Evolutionary conservation across 2,888 invertebrate genomes (phyloP), one percentile per base, ranked within the genome.

Genomic region (Arrhopalites spinosus): DNA sequence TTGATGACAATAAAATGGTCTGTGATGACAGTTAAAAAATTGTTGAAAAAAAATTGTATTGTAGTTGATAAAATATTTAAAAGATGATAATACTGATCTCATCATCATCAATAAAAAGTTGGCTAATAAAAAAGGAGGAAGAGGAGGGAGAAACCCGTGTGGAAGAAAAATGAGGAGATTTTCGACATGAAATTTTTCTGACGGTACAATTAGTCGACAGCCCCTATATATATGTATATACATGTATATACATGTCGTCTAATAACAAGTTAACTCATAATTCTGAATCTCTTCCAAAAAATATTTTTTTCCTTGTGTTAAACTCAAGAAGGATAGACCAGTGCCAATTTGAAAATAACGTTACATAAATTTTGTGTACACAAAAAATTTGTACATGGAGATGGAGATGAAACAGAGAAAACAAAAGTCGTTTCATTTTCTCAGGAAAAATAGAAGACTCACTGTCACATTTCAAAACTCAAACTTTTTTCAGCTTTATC

Each of bases 191-290:
- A n/a, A n/a, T n/a, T n/a, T n/a, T 36, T 69, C 53, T 69, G 50
- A 69, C 53, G 50, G 56, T 73, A 50, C 73, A 73, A 73, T 73
- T 73, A 73, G 73, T 73, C 73, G 47, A 63, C n/a, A n/a, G n/a
- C n/a, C n/a, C n/a, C n/a, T n/a, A n/a, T n/a, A n/a, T n/a, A n/a
- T n/a, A n/a, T n/a, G n/a, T n/a, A n/a, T n/a, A n/a, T n/a, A n/a
- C n/a, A n/a, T n/a, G n/a, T n/a, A n/a, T n/a, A n/a, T n/a, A n/a
- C 73, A 63, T 47, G 27, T 73, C 63, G 47, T 73, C 63, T 59
- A 45, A 50, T 50, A 63, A 64, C 73, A 73, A 61, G 47, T 73
- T 47, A 29, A 20, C 64, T 73, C 63, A 73, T 73, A 73, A 63
- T 73, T 73, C 73, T 73, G 73, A 73, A 43, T 63, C 20, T 27